Percentiles rank a stretch among this genome's conserved stretches.
Evolutionary conservation across 2,797 vertebrate genomes (phyloP).

Genomic region (Sandelia bainsii): DNA sequence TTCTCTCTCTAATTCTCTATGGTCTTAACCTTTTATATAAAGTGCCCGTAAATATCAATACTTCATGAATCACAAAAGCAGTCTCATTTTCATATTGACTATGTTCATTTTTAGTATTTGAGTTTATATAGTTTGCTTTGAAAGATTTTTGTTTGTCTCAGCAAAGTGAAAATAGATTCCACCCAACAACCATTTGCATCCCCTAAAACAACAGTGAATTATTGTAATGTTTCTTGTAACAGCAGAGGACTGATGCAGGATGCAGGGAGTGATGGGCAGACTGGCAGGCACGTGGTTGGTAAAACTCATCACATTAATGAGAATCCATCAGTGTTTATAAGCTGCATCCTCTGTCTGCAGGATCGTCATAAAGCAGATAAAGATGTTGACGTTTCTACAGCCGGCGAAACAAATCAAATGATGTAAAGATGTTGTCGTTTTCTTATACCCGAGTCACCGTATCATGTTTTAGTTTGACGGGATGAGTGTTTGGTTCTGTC

Average conservation of each 20-base stretch:
- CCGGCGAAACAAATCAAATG: background rate
- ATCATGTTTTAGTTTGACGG: background rate
- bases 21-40: no score
- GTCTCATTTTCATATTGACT: background rate
- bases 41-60: no score
- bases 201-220: no score
- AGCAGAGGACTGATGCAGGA: constrained; percentile 5
- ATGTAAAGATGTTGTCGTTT: background rate
- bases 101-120: background rate
- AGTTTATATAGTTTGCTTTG: background rate
- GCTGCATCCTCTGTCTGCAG: constrained; percentile 3
- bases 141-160: background rate
- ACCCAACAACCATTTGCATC: no score
- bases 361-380: constrained; percentile 7
- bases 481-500: no score
- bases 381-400: background rate
- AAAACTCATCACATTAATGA: constrained; percentile 29
- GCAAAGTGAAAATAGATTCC: no score
- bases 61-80: background rate
- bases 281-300: constrained; percentile 2
- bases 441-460: background rate
- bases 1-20: no score
- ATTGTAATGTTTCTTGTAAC: no score
- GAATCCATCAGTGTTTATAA: constrained; percentile 16
- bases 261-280: constrained; percentile 22